A percentile compares a stretch with the other conserved stretches of the same genome.
Evolutionary conservation across 2,113 vertebrate genomes (phyloP).

Genomic region (Trichechus manatus): DNA sequence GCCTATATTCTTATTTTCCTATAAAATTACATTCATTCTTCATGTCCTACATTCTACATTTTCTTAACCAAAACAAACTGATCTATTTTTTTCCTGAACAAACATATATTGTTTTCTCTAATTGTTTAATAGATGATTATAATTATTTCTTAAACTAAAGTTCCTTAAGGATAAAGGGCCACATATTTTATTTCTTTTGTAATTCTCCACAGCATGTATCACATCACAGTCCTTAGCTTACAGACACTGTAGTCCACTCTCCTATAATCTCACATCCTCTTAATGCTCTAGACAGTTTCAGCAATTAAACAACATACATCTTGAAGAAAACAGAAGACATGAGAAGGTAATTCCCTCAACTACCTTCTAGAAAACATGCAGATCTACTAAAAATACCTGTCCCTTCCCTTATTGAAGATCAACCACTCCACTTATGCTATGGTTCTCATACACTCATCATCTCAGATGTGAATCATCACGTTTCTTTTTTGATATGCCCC

Average conservation of each 20-base stretch:
- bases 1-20: not conserved
- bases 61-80: not conserved
- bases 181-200: not conserved
- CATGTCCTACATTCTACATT: not conserved
- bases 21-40: not conserved
- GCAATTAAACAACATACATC: not conserved
- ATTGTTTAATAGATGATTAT: not conserved
- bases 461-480: not conserved
- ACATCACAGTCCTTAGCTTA: not conserved
- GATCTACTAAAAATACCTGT: not conserved
- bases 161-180: not conserved
- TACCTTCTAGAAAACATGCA: not conserved
- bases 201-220: not conserved
- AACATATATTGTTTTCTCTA: not conserved
- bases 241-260: not conserved
- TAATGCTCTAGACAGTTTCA: not conserved
- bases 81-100: not conserved
- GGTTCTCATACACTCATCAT: not conserved
- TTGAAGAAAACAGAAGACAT: not conserved
- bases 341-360: not conserved
- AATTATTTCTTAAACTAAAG: not conserved
- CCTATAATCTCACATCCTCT: not conserved
- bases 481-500: not conserved
- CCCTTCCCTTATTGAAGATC: not conserved
- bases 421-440: not conserved